Percentiles rank a stretch among this genome's conserved stretches.
Evolutionary conservation across 1,140 invertebrate genomes (phyloP).

Genomic region (Sweltsa coloradensis): DNA sequence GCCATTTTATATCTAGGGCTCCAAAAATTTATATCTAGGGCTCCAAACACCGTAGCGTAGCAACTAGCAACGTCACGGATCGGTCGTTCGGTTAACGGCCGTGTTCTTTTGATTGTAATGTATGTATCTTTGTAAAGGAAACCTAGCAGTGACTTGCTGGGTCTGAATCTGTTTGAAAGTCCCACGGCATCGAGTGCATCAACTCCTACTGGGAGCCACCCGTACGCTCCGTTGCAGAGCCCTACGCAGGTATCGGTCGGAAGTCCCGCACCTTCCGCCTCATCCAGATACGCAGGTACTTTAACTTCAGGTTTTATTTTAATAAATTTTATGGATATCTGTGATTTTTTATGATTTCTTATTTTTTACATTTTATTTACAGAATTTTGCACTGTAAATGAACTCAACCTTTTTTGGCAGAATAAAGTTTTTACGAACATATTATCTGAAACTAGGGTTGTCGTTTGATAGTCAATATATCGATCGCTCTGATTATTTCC

Average conservation of each 20-base stretch:
- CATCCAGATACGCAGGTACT: conserved; percentile 36
- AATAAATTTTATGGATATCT: conserved; percentile 1
- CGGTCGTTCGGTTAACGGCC: neutral
- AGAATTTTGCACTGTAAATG: neutral
- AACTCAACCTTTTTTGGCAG: neutral
- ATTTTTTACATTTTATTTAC: conserved; percentile 13
- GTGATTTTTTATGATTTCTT: conserved; percentile 1
- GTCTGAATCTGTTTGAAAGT: conserved; percentile 64
- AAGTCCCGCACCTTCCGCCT: conserved; percentile 36
- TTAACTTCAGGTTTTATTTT: neutral
- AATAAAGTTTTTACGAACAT: neutral
- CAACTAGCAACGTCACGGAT: too few species aligned
- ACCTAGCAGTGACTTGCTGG: conserved; percentile 66
- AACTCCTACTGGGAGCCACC: conserved; percentile 72
- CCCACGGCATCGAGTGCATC: conserved; percentile 68
- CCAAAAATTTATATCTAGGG: too few species aligned
- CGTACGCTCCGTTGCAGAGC: conserved; percentile 65
- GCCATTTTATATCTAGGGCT: too few species aligned
- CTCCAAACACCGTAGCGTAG: too few species aligned
- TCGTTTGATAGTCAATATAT: too few species aligned
- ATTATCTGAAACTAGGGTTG: too few species aligned
- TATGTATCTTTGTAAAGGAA: conserved; percentile 32
- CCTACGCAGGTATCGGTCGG: conserved; percentile 31
- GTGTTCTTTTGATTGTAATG: neutral
- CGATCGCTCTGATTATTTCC: too few species aligned